Base-by-base conservation (phyloP, 2,797 vertebrate species). In the Taeniopygia guttata region DNA sequence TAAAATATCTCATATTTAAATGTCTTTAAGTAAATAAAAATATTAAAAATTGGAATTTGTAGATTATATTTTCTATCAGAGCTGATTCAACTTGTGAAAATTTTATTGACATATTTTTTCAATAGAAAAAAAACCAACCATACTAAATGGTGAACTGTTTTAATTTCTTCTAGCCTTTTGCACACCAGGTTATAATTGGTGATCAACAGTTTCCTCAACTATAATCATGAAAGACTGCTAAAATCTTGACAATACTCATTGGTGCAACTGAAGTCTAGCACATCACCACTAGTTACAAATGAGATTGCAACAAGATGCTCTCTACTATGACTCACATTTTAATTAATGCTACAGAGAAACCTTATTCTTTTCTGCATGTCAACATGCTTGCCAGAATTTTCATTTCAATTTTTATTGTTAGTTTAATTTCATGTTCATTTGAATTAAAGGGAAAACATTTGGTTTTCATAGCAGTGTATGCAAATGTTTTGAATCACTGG, bases 401-500 rank as follows among this genome's bases (percentile, higher is more conserved):
- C 38, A 68, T 94, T 77, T 40, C 26, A 49, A 45, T n/a, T 94
- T 94, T 94, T 89, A 87, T 80, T 87, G 92, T 92, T 92, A 87
- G 56, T 77, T 93, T 94, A 93, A 85, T 93, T 92, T 92, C 76
- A 43, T 83, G 84, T 91, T 87, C 66, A 34, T 81, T 91, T 89
- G 62, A 89, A 94, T 95, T 93, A 91, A 94, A 92, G 56, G 46
- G 60, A 92, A 92, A 95, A 91, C 72, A 89, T 95, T 96, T 95
- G 81, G 51, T 77, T 94, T 96, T 93, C 76, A 93, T 91, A 95
- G 79, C 40, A 94, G 46, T 32, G 51, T 85, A 94, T 91, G 90
- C 87, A 96, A 96, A 95, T 86, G 87, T 93, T 96, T 95, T 87
- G 73, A 92, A 95, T 95, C 84, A 90, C 60, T 93, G 72, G n/a